Evolutionary conservation across 2,113 vertebrate species (phyloP).

Genomic region (Nibea coibor): DNA sequence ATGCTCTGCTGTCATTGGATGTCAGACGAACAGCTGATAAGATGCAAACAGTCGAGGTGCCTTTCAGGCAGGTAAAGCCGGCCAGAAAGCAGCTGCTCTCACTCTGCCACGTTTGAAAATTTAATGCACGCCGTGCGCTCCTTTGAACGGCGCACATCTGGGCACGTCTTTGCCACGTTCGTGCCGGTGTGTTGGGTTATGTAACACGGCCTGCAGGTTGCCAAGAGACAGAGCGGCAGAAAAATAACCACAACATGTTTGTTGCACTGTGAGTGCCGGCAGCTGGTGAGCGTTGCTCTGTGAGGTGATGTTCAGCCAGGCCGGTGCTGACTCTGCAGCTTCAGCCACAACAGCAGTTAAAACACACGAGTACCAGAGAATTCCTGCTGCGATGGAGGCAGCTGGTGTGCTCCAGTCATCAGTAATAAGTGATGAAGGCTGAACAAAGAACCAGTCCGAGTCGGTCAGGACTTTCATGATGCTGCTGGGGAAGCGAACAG

Average conservation of each 20-base stretch:
- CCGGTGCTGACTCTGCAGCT: background rate
- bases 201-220: conserved; percentile 29
- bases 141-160: conserved; percentile 45
- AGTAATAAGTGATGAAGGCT: background rate
- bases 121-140: background rate
- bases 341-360: conserved; percentile 12
- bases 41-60: background rate
- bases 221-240: conserved; percentile 21
- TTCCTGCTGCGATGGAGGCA: conserved; percentile 39
- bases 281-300: background rate
- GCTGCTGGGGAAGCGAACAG: background rate
- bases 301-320: background rate
- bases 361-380: conserved; percentile 2
- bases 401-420: conserved; percentile 4
- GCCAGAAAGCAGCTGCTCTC: conserved; percentile 41
- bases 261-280: conserved; percentile 13
- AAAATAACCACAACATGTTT: conserved; percentile 33
- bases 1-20: conserved; percentile 34
- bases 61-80: background rate
- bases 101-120: conserved; percentile 22
- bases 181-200: conserved; percentile 7
- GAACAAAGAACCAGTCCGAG: conserved; percentile 1
- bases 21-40: conserved; percentile 29
- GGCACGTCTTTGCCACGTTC: background rate
- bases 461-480: background rate